Conservation (phyloP, 1,140 invertebrate species). For the Antheraea pernyi region DNA sequence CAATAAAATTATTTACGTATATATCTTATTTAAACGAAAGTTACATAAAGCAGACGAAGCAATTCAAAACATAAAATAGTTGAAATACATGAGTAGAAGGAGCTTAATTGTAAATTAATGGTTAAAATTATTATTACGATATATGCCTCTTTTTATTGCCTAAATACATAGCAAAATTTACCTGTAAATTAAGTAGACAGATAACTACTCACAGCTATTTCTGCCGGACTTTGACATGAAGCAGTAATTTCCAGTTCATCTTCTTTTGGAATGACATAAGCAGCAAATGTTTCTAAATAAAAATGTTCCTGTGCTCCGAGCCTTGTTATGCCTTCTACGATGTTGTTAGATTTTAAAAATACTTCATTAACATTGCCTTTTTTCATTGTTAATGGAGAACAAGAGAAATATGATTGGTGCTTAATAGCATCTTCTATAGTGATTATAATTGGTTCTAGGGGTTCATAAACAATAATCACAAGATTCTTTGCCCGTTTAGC, state of each 20-base stretch:
- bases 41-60: too few relatives aligned
- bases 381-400: constrained; percentile 74
- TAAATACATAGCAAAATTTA: constrained; percentile 14
- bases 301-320: constrained; percentile 98
- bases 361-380: constrained; percentile 85
- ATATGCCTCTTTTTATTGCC: too few relatives aligned
- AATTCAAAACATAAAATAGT: too few relatives aligned
- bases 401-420: constrained; percentile 84
- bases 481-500: constrained; percentile 87
- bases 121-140: too few relatives aligned
- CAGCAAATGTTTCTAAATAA: constrained; percentile 91
- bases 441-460: constrained; percentile 87
- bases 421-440: constrained; percentile 92
- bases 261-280: constrained; percentile 86
- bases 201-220: constrained; percentile 79
- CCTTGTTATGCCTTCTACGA: constrained; percentile 86
- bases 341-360: constrained; percentile 82
- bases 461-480: constrained; percentile 88
- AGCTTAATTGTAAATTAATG: too few relatives aligned
- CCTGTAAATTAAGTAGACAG: neutral
- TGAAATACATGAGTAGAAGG: too few relatives aligned
- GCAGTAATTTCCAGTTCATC: constrained; percentile 92
- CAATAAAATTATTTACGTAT: too few relatives aligned
- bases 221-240: constrained; percentile 91
- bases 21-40: too few relatives aligned